phyloP scores from a whole-genome alignment of 2,888 invertebrate species.

The Torymus auratus region DNA sequence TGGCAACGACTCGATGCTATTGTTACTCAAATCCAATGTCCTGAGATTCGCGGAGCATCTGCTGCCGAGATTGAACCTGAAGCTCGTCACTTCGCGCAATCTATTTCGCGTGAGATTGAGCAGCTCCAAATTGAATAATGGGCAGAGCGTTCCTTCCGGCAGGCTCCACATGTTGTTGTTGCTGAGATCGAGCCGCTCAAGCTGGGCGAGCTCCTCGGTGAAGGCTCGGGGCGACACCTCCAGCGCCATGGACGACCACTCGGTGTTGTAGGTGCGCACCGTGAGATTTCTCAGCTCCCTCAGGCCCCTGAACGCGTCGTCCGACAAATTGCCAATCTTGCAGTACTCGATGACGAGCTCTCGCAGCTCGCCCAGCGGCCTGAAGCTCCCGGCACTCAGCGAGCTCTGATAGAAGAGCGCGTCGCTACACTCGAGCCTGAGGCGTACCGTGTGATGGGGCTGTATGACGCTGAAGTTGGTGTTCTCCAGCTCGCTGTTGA shows the following conservation, averaged over 20 bases:
- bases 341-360: conserved; percentile 89
- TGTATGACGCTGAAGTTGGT: conserved; percentile 91
- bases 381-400: conserved; percentile 86
- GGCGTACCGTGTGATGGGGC: conserved; percentile 86
- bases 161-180: conserved; percentile 89
- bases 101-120: conserved; percentile 89
- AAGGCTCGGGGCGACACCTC: conserved; percentile 87
- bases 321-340: conserved; percentile 88
- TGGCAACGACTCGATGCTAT: conserved; percentile 86
- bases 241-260: conserved; percentile 89
- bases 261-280: conserved; percentile 89
- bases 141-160: conserved; percentile 87
- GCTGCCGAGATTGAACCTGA: conserved; percentile 83
- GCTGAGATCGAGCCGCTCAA: conserved; percentile 86
- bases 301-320: conserved; percentile 89
- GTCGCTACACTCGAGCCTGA: conserved; percentile 88
- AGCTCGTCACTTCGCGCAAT: conserved; percentile 85
- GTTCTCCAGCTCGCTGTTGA: conserved; percentile 89
- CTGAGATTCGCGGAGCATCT: conserved; percentile 85
- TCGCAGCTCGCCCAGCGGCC: conserved; percentile 85
- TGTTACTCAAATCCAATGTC: conserved; percentile 86
- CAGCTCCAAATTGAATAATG: conserved; percentile 85
- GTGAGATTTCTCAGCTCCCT: conserved; percentile 88
- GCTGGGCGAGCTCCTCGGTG: conserved; percentile 84
- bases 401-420: conserved; percentile 89